Base-by-base conservation (phyloP, 2,888 invertebrate genomes). In the Rhimphoctona megacephalus region DNA sequence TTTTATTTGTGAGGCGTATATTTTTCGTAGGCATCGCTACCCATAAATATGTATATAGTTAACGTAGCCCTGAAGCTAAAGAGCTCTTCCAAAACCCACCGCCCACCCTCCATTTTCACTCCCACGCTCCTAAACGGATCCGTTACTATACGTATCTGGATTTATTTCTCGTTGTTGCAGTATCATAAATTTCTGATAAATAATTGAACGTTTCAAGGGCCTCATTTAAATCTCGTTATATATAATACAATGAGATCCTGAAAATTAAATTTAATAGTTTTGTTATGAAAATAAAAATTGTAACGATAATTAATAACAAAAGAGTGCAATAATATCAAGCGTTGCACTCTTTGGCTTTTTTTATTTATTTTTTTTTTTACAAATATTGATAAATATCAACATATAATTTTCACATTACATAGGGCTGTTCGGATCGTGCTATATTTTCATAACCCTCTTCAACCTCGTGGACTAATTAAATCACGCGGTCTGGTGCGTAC, bases 391-490 rank as follows among this genome's bases (percentile, higher is more conserved):
- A 61, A 30, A 14, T 25, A 25, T 30, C 25, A 14, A 17, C 17
- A 17, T 30, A 30, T 30, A 4, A 30, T 30, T 66, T 61, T 54
- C 52, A 52, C 25, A 19, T 14, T n/a, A 22, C 22, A 67, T 4
- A 11, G 67, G 19, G 19, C 30, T 49, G 70, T 36, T 43, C 19
- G 57, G 25, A 14, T 61, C 33, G 72, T 36, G 43, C 39, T 46
- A 52, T 36, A 70, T 76, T 80, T 57, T 25, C 25, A 49, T 49
- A 36, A 52, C 6, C 19, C 61, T 80, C 54, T 43, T 83, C 72
- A 54, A 76, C 77, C 49, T 57, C 81, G 77, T 57, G 43, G 80
- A 81, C 82, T 83, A 85, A 87, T 87, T 85, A 82, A 52, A 85
- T 85, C 64, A 87, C 66, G 79, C 85, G 81, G 81, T 85, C 82